Evolutionary conservation across 2,888 invertebrate genomes (phyloP), one percentile per base, ranked within the genome.

Genomic region (Julus scandinavius): DNA sequence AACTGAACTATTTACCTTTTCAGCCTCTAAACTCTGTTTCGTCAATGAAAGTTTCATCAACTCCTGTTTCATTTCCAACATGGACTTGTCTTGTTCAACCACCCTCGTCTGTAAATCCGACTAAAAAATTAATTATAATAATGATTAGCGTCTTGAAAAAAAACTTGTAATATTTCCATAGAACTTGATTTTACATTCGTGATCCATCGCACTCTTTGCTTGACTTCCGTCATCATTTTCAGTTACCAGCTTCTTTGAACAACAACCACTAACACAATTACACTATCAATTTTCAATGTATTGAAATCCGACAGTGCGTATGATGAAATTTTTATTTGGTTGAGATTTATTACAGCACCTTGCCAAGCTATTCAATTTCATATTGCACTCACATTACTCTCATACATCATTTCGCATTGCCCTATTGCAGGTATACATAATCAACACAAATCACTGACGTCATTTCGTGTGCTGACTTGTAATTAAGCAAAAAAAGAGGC

Each of bases 11-110:
- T 11, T 63, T 88, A 88, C 88, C 38, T 88, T 88, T n/a, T 86
- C 84, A 17, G 72, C 86, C 45, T 88, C 88, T 54, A 88, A 58
- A 38, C 88, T 88, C 63, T 88, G 85, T 41, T 86, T 88, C 58
- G 41, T 40, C 38, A 88, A 41, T 29, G 86, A 0, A 54, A 88
- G 45, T 41, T 88, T 88, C 40, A 63, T 40, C 2, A 88, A 15
- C 20, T 88, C 88, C 7, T 86, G 86, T n/a, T 41, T 88, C 88
- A 88, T 88, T 86, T 88, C 88, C 40, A 88, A n/a, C 13, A 88
- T 7, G 17, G 49, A 86, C 38, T 88, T 88, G 41, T 88, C 88
- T 4, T 88, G 88, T 80, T 88, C 88, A 15, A 88, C 88, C 83
- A 88, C 88, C 50, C 83, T 88, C 5, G 38, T 41, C 6, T 88